Evolutionary conservation across 1,140 invertebrate genomes (phyloP).

Genomic region (Bombus sibiricus): DNA sequence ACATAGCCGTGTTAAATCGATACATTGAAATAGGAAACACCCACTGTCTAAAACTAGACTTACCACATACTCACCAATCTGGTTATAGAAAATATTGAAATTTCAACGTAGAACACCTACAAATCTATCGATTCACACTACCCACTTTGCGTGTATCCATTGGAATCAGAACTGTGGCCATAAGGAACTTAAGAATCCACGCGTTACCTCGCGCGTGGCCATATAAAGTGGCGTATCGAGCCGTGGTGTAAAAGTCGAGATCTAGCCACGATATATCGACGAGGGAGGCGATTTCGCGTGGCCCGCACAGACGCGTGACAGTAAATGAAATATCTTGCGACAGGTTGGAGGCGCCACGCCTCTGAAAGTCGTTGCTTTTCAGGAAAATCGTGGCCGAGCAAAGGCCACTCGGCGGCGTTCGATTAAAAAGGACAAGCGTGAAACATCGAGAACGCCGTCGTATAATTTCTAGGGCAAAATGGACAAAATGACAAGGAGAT

Average conservation of each 20-base stretch:
- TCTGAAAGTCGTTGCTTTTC: slow-evolving; percentile 22
- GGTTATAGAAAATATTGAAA: neutral
- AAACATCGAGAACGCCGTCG: neutral
- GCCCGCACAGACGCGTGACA: slow-evolving; percentile 40
- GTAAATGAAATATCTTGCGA: slow-evolving; percentile 46
- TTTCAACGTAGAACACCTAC: neutral
- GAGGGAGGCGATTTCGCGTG: slow-evolving; percentile 47
- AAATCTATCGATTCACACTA: neutral
- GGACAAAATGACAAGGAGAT: slow-evolving; percentile 4
- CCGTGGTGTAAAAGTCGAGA: slow-evolving; percentile 12
- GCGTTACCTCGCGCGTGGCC: neutral
- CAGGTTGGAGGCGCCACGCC: slow-evolving; percentile 38
- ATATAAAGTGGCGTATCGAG: slow-evolving; percentile 40
- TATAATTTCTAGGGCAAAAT: slow-evolving; percentile 44
- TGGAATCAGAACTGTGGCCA: neutral
- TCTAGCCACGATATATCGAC: slow-evolving; percentile 37
- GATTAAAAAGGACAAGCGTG: slow-evolving; percentile 27
- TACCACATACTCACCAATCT: too few species aligned
- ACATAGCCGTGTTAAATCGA: too few species aligned
- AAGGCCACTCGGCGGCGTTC: neutral
- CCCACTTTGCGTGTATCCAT: neutral
- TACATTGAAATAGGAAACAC: too few species aligned
- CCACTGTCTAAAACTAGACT: too few species aligned
- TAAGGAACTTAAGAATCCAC: neutral
- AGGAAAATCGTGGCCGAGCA: slow-evolving; percentile 1